These are phyloP conservation scores for Theretra japonica DNA, from an alignment of 2,888 invertebrate species.

Conservation along the genomic window DNA sequence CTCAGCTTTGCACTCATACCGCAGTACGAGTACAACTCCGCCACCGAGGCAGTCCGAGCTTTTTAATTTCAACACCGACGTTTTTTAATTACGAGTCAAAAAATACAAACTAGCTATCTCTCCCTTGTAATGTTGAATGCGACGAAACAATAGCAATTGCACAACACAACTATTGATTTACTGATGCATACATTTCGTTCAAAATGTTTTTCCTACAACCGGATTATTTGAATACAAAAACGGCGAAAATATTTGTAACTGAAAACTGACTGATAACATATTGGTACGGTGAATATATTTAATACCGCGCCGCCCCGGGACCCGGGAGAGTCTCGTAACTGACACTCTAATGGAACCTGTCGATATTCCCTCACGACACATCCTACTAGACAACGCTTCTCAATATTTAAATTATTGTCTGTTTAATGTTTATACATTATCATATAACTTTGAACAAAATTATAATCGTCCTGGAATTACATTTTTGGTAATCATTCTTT, in stretches of 20 bases:
- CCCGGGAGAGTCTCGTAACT: constrained; percentile 42
- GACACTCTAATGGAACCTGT: constrained; percentile 48
- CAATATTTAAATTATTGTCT: not conserved
- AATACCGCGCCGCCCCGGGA: constrained; percentile 34
- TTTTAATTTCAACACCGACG: no score
- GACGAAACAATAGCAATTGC: not conserved
- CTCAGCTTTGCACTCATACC: no score
- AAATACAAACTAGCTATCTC: no score
- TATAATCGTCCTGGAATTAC: no score
- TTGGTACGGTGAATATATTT: constrained; percentile 32
- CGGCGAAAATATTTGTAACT: not conserved
- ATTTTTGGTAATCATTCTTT: no score
- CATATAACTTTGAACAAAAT: no score
- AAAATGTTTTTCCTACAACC: not conserved
- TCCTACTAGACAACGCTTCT: not conserved
- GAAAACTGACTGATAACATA: constrained; percentile 28
- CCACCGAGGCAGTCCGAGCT: no score
- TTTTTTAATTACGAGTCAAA: no score
- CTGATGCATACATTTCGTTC: not conserved
- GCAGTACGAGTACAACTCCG: no score
- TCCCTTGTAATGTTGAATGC: no score
- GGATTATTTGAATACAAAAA: not conserved
- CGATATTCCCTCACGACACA: constrained; percentile 36
- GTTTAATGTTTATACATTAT: no score
- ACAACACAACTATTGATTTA: not conserved